phyloP scores from a whole-genome alignment of 2,113 vertebrate species.

The Sapajus apella region DNA sequence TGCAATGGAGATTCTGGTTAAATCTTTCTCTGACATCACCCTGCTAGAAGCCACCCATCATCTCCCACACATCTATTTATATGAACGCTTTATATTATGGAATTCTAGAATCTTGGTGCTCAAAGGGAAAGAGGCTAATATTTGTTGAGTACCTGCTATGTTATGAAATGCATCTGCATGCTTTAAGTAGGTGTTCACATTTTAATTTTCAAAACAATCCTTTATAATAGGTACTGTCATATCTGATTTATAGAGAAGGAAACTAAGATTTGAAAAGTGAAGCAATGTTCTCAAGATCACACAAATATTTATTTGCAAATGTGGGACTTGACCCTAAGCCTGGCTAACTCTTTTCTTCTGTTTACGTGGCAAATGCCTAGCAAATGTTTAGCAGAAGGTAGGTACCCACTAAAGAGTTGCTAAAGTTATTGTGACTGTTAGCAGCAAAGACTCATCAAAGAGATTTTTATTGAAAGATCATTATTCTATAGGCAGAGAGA shows the following conservation, averaged over 20 bases:
- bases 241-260: slow-evolving; percentile 33
- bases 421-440: neutral
- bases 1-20: neutral
- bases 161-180: neutral
- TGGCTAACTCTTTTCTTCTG: neutral
- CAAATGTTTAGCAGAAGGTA: neutral
- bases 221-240: neutral
- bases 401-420: neutral
- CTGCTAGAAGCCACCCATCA: neutral
- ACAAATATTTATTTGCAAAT: slow-evolving; percentile 15
- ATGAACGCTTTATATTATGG: neutral
- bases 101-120: neutral
- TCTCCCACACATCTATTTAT: neutral
- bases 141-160: neutral
- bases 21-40: neutral
- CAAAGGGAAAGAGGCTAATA: neutral
- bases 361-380: neutral
- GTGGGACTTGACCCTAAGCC: neutral
- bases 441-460: neutral
- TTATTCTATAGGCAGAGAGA: neutral
- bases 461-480: neutral
- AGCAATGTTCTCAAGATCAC: slow-evolving; percentile 38
- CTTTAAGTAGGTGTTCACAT: neutral
- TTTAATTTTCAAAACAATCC: neutral
- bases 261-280: slow-evolving; percentile 34